Evolutionary conservation across 2,888 invertebrate genomes (phyloP).

Genomic region (Stratiomys singularior): DNA sequence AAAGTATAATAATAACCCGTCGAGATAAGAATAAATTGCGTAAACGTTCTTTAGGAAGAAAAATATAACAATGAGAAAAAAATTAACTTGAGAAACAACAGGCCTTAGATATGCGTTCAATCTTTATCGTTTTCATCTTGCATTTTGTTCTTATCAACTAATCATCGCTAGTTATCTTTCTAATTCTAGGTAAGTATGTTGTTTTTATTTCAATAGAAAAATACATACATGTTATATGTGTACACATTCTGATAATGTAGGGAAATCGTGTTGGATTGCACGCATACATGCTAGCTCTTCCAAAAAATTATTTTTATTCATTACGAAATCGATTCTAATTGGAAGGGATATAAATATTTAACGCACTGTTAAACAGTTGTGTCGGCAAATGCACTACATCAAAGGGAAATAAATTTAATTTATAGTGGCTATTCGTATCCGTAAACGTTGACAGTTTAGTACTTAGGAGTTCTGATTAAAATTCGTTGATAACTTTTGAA

Average conservation of each 20-base stretch:
- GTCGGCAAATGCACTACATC: background rate
- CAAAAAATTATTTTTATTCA: background rate
- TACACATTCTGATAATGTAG: background rate
- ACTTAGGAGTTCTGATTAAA: background rate
- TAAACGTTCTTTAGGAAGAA: slow-evolving; percentile 34
- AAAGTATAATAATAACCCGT: slow-evolving; percentile 3
- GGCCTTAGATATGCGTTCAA: slow-evolving; percentile 12
- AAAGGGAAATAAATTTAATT: background rate
- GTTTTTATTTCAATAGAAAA: background rate
- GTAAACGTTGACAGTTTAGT: background rate
- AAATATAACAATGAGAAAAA: slow-evolving; percentile 6
- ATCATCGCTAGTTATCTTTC: slow-evolving; percentile 41
- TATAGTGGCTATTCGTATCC: background rate
- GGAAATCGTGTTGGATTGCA: background rate
- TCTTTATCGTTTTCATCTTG: slow-evolving; percentile 38
- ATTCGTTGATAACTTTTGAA: background rate
- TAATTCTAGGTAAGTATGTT: slow-evolving; percentile 46
- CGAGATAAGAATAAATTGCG: slow-evolving; percentile 34
- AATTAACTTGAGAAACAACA: background rate
- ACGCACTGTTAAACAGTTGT: background rate
- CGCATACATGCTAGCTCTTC: background rate
- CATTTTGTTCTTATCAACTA: slow-evolving; percentile 45
- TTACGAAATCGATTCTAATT: background rate
- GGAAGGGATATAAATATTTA: background rate
- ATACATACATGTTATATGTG: background rate